phyloP scores from a whole-genome alignment of 92 coral and sea anemone genomes.

The Palythoa heliodiscus region DNA sequence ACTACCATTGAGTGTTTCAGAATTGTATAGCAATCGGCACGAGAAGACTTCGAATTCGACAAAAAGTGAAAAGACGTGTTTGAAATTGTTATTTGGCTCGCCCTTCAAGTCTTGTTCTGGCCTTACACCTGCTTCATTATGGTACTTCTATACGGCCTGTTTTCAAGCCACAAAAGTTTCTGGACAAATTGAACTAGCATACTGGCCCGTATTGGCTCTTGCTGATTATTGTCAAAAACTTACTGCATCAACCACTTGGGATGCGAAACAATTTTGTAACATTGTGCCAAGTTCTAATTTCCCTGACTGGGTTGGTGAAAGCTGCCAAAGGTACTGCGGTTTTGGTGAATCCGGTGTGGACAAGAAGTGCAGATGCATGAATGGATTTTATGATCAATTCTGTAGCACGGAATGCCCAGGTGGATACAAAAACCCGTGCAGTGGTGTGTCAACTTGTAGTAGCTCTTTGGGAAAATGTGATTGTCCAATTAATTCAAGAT shows the following conservation, averaged over 20 bases:
- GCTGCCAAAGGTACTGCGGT: constrained; percentile 47
- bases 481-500: constrained; percentile 62
- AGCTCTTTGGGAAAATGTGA: constrained; percentile 51
- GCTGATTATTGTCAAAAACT: constrained; percentile 56
- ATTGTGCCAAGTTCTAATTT: constrained; percentile 38
- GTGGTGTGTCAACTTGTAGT: constrained; percentile 51
- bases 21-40: constrained; percentile 4
- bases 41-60: not conserved
- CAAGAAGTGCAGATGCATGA: constrained; percentile 46
- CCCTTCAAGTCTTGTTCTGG: constrained; percentile 34
- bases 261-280: constrained; percentile 51
- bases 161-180: constrained; percentile 43
- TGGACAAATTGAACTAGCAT: constrained; percentile 35
- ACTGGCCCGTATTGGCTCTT: constrained; percentile 55
- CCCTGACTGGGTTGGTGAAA: constrained; percentile 63
- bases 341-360: constrained; percentile 43
- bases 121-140: constrained; percentile 36
- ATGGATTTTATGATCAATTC: constrained; percentile 57
- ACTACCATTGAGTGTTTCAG: constrained; percentile 6
- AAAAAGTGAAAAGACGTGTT: constrained; percentile 46
- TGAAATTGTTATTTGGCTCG: constrained; percentile 36
- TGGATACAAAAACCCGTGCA: constrained; percentile 55
- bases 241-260: constrained; percentile 47
- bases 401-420: constrained; percentile 70
- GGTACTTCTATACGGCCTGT: constrained; percentile 63